Conservation (phyloP, 1,140 invertebrate species). For the Sipha flava region DNA sequence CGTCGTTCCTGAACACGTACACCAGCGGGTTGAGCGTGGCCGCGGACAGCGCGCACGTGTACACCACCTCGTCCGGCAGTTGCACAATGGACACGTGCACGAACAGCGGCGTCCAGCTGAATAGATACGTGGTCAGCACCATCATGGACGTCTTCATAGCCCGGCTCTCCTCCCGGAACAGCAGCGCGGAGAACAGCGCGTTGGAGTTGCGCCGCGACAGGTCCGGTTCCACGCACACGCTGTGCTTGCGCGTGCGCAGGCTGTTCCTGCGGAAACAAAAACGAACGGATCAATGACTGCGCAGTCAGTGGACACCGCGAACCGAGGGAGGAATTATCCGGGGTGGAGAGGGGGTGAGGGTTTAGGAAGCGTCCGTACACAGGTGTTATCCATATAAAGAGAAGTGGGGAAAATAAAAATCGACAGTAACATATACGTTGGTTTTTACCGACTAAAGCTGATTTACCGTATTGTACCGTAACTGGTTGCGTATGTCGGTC, state of each 20-base stretch:
- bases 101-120: conserved; percentile 52
- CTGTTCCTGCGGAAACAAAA: conserved; percentile 43
- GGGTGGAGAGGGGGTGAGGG: too few relatives aligned
- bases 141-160: conserved; percentile 51
- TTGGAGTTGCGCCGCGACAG: conserved; percentile 38
- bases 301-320: too few relatives aligned
- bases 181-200: conserved; percentile 41
- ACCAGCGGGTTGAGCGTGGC: conserved; percentile 48
- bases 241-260: conserved; percentile 50
- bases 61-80: conserved; percentile 32
- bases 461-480: too few relatives aligned
- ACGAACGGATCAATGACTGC: too few relatives aligned
- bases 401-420: too few relatives aligned
- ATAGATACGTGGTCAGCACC: conserved; percentile 49
- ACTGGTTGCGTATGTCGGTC: too few relatives aligned
- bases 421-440: too few relatives aligned
- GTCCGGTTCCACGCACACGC: conserved; percentile 43
- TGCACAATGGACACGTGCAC: conserved; percentile 35
- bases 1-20: conserved; percentile 50
- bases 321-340: too few relatives aligned
- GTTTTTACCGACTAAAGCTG: too few relatives aligned
- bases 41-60: conserved; percentile 37
- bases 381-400: too few relatives aligned
- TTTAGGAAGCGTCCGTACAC: too few relatives aligned
- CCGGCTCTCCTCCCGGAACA: conserved; percentile 50